phyloP scores from a whole-genome alignment of 1,140 invertebrate species.

The Uloborus diversus region DNA sequence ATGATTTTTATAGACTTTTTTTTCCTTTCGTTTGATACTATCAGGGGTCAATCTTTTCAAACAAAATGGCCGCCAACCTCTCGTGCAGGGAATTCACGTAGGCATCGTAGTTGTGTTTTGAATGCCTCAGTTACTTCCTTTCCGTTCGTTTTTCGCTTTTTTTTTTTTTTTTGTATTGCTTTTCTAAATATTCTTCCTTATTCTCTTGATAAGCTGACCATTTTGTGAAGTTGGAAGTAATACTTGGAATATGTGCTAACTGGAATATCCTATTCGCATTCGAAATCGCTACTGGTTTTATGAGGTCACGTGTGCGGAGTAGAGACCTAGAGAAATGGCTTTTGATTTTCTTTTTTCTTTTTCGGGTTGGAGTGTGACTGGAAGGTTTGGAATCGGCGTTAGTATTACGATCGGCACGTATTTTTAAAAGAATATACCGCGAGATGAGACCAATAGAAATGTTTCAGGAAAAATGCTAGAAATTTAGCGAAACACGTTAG shows the following conservation, averaged over 20 bases:
- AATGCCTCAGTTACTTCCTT: no score
- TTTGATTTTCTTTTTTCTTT: background rate
- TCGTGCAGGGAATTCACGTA: no score
- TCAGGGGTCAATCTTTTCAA: no score
- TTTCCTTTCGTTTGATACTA: background rate
- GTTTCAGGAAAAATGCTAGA: no score
- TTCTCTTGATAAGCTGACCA: background rate
- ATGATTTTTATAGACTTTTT: constrained; percentile 9
- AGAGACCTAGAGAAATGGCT: background rate
- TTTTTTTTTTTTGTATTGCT: constrained; percentile 15
- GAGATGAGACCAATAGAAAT: no score
- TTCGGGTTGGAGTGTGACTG: no score
- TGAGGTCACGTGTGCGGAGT: constrained; percentile 3
- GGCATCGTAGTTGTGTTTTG: background rate
- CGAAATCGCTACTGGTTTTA: constrained; percentile 15
- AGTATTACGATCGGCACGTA: no score
- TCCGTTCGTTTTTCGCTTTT: background rate
- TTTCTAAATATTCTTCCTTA: constrained; percentile 22
- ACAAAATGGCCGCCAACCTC: no score
- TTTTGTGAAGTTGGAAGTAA: background rate
- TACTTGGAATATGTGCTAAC: constrained; percentile 2
- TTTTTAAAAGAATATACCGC: no score
- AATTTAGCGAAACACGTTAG: no score
- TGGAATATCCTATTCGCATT: background rate
- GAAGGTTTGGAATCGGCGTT: no score